phyloP scores from a whole-genome alignment of 1,140 invertebrate genomes.

The Marisa cornuarietis region DNA sequence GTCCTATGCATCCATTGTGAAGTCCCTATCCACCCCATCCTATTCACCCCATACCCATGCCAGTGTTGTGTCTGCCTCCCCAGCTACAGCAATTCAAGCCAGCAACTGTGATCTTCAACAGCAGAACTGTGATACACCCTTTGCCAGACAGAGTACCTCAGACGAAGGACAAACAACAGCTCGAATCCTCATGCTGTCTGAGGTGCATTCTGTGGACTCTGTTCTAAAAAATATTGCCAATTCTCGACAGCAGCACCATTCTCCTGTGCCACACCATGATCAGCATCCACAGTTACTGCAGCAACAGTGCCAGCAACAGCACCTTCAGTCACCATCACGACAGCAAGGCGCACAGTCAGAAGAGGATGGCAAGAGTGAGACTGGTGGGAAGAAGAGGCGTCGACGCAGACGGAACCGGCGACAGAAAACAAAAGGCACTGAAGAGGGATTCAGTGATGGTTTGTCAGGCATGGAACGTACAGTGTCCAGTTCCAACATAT shows the following conservation, averaged over 20 bases:
- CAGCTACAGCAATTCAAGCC: too few relatives aligned
- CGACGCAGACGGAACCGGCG: conserved; percentile 20
- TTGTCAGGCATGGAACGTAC: conserved; percentile 20
- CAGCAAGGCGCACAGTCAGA: conserved; percentile 13
- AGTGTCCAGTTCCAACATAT: conserved; percentile 35
- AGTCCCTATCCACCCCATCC: conserved; percentile 11
- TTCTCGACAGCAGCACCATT: not conserved
- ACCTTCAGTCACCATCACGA: not conserved
- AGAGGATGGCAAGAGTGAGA: conserved; percentile 31
- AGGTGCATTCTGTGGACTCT: too few relatives aligned
- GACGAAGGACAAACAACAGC: too few relatives aligned
- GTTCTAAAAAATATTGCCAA: too few relatives aligned
- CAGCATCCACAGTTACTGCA: not conserved
- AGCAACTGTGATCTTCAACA: too few relatives aligned
- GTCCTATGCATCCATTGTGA: conserved; percentile 22
- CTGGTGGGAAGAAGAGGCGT: conserved; percentile 33
- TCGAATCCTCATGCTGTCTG: too few relatives aligned
- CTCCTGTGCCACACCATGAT: not conserved
- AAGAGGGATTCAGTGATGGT: conserved; percentile 32
- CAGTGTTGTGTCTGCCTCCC: not conserved
- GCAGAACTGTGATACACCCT: too few relatives aligned
- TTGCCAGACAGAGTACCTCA: too few relatives aligned
- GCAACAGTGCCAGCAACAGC: conserved; percentile 7
- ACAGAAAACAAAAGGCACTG: conserved; percentile 29
- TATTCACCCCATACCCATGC: not conserved